Conservation (phyloP, 1,140 invertebrate species). For the Neodiprion fabricii region DNA sequence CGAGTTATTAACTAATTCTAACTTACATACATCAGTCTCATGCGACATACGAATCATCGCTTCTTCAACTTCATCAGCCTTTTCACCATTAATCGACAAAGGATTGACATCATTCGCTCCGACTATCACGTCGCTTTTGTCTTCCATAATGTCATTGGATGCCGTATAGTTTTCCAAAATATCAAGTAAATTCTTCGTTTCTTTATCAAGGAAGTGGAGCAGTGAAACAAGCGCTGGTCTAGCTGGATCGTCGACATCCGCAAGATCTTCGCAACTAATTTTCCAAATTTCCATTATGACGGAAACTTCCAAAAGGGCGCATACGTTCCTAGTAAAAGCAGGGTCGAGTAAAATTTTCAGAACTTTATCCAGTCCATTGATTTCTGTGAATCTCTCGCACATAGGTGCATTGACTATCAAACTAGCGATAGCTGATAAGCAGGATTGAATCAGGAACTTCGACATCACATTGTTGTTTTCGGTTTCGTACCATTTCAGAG, state of each 20-base stretch:
- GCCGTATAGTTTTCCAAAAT: conserved; percentile 30
- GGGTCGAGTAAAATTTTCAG: conserved; percentile 61
- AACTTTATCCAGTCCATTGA: conserved; percentile 64
- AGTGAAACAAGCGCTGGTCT: conserved; percentile 61
- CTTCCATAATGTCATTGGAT: neutral
- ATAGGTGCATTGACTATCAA: conserved; percentile 64
- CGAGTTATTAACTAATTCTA: conserved; percentile 14
- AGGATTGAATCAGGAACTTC: conserved; percentile 68
- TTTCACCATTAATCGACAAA: neutral
- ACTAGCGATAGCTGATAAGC: conserved; percentile 67
- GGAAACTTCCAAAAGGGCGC: conserved; percentile 67
- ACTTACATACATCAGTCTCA: neutral
- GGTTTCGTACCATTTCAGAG: conserved; percentile 57
- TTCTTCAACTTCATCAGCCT: neutral
- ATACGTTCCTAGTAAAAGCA: conserved; percentile 66
- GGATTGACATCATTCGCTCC: conserved; percentile 11
- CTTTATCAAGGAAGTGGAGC: conserved; percentile 60
- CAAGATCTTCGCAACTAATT: conserved; percentile 46
- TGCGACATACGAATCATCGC: neutral
- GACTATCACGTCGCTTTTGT: conserved; percentile 4
- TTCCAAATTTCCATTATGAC: conserved; percentile 68
- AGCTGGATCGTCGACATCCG: conserved; percentile 34
- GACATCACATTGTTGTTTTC: conserved; percentile 56
- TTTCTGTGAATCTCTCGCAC: conserved; percentile 66
- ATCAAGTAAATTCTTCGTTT: conserved; percentile 54